Evolutionary conservation across 2,113 vertebrate genomes (phyloP), one percentile per base, ranked within the genome.

Genomic region (Cryptoleucopteryx plumbea): DNA sequence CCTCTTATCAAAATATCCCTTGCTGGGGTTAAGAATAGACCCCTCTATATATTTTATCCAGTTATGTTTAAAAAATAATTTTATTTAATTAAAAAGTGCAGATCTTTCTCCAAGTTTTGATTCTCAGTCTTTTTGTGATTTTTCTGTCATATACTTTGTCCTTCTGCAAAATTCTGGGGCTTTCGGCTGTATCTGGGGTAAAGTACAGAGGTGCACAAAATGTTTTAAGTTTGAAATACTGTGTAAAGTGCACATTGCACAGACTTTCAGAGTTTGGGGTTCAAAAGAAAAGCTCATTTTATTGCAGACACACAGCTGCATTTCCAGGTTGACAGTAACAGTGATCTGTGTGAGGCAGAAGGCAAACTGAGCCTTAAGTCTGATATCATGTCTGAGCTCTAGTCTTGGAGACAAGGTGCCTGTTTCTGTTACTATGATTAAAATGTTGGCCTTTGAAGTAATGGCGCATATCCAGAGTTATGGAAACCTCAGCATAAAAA

Each of bases 1-100:
- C 58, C 66, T 82, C 66, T 75, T 94, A 92, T 89, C 88, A 95
- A 97, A 95, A 96, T 96, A 95, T 94, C 70, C 77, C 56, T 90
- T 82, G 70, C 55, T 87, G 50, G 43, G 62, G 40, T 95, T 94
- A 85, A 91, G 84, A 94, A 96, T 89, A 95, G 83, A 73, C 19
- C 31, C 45, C 31, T 82, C 38, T 70, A 11, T 94, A 79, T 95
- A 86, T 93, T 81, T 92, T 71, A 94, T 82, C 1, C 2, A 84
- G 27, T 53, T 79, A 81, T 45, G 20, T 72, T 90, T 59, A 45
- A 93, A 93, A 94, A 61, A 93, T 65, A 63, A 79, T 65, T 78
- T 73, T 88, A 73, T 80, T 82, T 75, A 65, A 56, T 86, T 65
- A 43, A 82, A 74, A 91, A 77, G 27, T 90, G 3, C 12, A 70